Evolutionary conservation across 2,113 vertebrate genomes (phyloP).

Genomic region (Chionodraco myersi): DNA sequence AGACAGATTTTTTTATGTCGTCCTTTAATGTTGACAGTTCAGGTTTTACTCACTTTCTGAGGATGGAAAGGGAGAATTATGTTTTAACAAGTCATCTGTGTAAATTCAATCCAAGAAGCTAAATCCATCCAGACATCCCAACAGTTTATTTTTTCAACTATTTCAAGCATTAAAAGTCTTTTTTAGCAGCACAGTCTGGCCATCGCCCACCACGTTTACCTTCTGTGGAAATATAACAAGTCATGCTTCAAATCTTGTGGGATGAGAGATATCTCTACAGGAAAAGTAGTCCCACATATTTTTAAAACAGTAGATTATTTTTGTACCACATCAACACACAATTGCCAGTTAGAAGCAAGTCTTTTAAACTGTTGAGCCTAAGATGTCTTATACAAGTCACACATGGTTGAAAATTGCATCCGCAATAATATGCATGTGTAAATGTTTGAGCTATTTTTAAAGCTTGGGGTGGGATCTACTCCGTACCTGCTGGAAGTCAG

Average conservation of each 20-base stretch:
- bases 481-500: constrained; percentile 92
- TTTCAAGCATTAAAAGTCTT: constrained; percentile 37
- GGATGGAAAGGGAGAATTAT: constrained; percentile 32
- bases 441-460: neutral
- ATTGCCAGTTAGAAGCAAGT: constrained; percentile 1
- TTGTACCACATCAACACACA: constrained; percentile 4
- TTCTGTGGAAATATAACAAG: constrained; percentile 51
- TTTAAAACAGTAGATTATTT: constrained; percentile 23
- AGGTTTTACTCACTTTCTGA: neutral
- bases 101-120: constrained; percentile 8
- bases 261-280: constrained; percentile 17
- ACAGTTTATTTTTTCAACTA: constrained; percentile 56
- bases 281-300: constrained; percentile 10
- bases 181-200: constrained; percentile 10
- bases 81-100: constrained; percentile 12
- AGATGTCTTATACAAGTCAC: neutral
- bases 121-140: constrained; percentile 30
- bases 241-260: constrained; percentile 38
- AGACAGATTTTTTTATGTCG: neutral
- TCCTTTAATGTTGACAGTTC: constrained; percentile 5
- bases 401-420: neutral
- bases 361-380: neutral
- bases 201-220: constrained; percentile 25
- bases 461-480: neutral
- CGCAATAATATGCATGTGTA: neutral